These are phyloP conservation scores for Rutilus rutilus DNA, from an alignment of 2,113 vertebrate genomes.

Conservation along the genomic window DNA sequence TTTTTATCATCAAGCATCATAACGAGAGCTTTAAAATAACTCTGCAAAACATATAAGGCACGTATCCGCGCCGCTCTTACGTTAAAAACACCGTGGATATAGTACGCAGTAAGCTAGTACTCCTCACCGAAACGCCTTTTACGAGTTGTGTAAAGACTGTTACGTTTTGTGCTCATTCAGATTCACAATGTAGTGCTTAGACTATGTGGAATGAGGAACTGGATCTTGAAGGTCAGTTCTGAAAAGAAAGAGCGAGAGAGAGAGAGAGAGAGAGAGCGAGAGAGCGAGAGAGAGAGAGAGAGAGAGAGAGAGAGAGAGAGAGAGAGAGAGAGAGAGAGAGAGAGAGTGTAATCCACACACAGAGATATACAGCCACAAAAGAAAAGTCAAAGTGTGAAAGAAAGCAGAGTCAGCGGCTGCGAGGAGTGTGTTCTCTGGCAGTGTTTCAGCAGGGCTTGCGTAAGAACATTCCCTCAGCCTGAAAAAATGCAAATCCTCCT, in stretches of 20 bases:
- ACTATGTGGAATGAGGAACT: constrained; percentile 8
- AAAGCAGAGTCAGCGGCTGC: constrained; percentile 59
- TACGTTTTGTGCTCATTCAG: constrained; percentile 4
- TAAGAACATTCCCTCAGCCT: constrained; percentile 59
- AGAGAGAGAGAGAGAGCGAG: not conserved
- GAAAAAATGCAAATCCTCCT: constrained; percentile 59
- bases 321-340: not conserved
- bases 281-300: not conserved
- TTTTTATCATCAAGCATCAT: too few species aligned
- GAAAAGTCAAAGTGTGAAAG: not conserved
- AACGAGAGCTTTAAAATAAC: too few species aligned
- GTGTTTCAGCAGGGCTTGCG: constrained; percentile 49
- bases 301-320: not conserved
- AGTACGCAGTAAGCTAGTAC: not conserved
- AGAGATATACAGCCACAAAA: constrained; percentile 30
- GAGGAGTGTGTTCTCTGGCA: constrained; percentile 55
- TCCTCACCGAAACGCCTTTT: not conserved
- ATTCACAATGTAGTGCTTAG: not conserved
- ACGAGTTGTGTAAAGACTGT: not conserved
- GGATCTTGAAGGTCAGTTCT: constrained; percentile 21
- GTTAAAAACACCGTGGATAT: not conserved
- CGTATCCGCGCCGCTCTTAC: too few species aligned
- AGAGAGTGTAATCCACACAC: not conserved
- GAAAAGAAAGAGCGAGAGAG: not conserved
- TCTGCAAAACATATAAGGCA: too few species aligned